Evolutionary conservation across 2,888 invertebrate species (phyloP).

Genomic region (Ennomos erosarius): DNA sequence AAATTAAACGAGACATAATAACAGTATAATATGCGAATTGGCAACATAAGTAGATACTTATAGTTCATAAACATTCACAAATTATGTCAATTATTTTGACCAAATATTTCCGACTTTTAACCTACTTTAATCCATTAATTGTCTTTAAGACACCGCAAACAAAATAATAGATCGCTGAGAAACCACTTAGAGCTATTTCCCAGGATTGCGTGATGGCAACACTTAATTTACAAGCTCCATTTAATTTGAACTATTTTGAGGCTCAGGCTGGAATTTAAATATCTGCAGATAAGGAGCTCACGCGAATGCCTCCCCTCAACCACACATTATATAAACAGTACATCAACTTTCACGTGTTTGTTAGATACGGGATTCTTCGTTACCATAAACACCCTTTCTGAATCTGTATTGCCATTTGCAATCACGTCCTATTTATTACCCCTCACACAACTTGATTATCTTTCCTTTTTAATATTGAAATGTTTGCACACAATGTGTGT

Average conservation of each 20-base stretch:
- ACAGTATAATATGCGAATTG: background rate
- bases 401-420: too few relatives aligned
- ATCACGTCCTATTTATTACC: too few relatives aligned
- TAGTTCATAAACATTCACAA: background rate
- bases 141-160: conserved; percentile 54
- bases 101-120: conserved; percentile 13
- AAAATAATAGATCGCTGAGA: conserved; percentile 70
- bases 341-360: conserved; percentile 3
- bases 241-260: conserved; percentile 80
- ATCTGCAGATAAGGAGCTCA: conserved; percentile 81
- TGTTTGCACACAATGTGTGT: too few relatives aligned
- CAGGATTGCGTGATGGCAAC: conserved; percentile 82
- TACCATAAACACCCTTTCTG: too few relatives aligned
- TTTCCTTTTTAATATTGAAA: too few relatives aligned
- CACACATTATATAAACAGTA: conserved; percentile 41
- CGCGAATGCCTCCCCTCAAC: conserved; percentile 69
- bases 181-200: conserved; percentile 81
- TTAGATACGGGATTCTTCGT: too few relatives aligned
- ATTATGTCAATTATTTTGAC: background rate
- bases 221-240: conserved; percentile 82
- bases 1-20: too few relatives aligned
- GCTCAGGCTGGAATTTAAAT: conserved; percentile 74
- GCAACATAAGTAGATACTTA: background rate
- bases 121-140: conserved; percentile 29
- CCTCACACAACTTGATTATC: too few relatives aligned